These are phyloP conservation scores for Sus cebifrons DNA, from an alignment of 2,797 vertebrate genomes.

Conservation along the genomic window DNA sequence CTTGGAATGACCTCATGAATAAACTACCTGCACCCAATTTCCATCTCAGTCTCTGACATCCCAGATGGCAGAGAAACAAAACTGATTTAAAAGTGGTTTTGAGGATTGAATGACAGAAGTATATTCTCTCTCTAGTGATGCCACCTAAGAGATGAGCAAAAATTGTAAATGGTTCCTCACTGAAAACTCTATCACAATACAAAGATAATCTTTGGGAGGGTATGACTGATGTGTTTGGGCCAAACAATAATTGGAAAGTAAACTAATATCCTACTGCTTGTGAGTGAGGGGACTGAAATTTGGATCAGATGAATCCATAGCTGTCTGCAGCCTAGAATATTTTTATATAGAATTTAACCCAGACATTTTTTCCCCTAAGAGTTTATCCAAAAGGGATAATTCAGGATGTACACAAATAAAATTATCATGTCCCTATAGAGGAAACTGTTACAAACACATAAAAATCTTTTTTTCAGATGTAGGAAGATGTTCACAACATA, in stretches of 20 bases:
- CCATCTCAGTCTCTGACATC: not conserved
- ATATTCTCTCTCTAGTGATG: not conserved
- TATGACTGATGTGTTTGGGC: not conserved
- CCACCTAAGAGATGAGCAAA: not conserved
- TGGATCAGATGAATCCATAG: not conserved
- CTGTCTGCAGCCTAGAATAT: not conserved
- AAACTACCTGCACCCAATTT: not conserved
- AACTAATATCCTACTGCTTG: not conserved
- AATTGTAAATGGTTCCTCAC: not conserved
- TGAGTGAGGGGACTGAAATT: not conserved
- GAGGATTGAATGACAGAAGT: not conserved
- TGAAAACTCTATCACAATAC: not conserved
- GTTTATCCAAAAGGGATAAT: not conserved
- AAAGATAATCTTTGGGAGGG: not conserved
- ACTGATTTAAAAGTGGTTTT: not conserved
- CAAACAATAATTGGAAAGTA: slow-evolving; percentile 42
- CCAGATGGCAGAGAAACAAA: not conserved
- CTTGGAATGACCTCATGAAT: not conserved
- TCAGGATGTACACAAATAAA: not conserved
- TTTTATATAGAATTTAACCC: not conserved
- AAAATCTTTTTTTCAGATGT: slow-evolving; percentile 15
- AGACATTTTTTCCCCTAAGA: not conserved
- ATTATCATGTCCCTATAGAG: not conserved
- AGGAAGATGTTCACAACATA: not conserved
- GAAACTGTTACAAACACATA: not conserved